A percentile compares a stretch with the other conserved stretches of the same genome.
Evolutionary conservation across 2,113 vertebrate genomes (phyloP).

Genomic region (Dolichallabes microphthalmus): DNA sequence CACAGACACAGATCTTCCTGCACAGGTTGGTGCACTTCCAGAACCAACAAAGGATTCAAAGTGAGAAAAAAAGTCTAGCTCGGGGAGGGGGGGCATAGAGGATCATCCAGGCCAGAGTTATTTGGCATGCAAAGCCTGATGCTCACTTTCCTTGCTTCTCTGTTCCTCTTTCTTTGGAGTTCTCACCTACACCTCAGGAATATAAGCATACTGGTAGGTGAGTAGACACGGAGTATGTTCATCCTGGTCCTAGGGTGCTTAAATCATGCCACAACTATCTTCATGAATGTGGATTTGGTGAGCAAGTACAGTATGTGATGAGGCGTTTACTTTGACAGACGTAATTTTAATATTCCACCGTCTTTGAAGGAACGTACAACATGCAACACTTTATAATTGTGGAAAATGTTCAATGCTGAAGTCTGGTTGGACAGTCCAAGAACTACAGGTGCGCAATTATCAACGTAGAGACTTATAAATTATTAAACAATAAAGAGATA

Average conservation of each 20-base stretch:
- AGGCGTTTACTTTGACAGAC: constrained; percentile 55
- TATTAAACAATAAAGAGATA: constrained; percentile 52
- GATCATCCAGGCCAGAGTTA: not conserved
- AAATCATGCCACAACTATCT: constrained; percentile 38
- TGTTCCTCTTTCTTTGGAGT: constrained; percentile 18
- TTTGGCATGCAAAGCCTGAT: constrained; percentile 39
- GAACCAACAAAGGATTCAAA: constrained; percentile 35
- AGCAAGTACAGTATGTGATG: constrained; percentile 51
- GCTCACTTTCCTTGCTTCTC: not conserved
- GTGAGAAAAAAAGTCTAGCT: constrained; percentile 22
- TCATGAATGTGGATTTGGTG: constrained; percentile 44
- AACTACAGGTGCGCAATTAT: constrained; percentile 43
- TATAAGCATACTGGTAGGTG: constrained; percentile 47
- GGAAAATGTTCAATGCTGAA: constrained; percentile 7
- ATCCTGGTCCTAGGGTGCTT: constrained; percentile 54
- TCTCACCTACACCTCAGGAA: constrained; percentile 50
- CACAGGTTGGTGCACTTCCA: constrained; percentile 24
- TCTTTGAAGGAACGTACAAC: constrained; percentile 54
- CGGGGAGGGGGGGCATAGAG: not conserved
- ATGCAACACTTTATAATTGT: constrained; percentile 49
- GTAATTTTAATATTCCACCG: constrained; percentile 65
- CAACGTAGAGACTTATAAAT: constrained; percentile 54
- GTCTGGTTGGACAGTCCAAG: constrained; percentile 38
- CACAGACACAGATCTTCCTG: constrained; percentile 1
- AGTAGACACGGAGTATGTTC: constrained; percentile 64